Evolutionary conservation across 2,797 vertebrate genomes (phyloP), one percentile per base, ranked within the genome.

Genomic region (Chelon auratus): DNA sequence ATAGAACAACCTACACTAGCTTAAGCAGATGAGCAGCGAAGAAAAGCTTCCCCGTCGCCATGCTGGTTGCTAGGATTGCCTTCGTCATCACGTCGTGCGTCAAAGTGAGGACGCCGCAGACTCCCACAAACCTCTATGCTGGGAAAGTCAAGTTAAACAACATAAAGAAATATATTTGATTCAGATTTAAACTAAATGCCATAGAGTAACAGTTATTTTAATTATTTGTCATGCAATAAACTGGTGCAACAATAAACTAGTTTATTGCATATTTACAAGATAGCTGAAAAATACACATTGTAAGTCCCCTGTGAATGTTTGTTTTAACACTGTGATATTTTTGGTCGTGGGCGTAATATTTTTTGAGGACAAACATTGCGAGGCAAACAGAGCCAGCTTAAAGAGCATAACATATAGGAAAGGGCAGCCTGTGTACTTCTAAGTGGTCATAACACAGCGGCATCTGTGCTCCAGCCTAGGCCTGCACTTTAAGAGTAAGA

Each of bases 51-150:
- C 6, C 78, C 73, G 93, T 92, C 93, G 92, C 93, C 94, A 94
- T 93, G 90, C 89, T 85, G 92, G 94, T 94, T 95, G 94, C 93
- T 95, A 94, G 68, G 94, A 68, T 24, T 64, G 78, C 10, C 9
- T 54, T 17, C 91, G 90, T 90, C 87, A 90, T 86, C 64, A 81
- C 89, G 90, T 26, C 45, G 5, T 60, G 66, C 86, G 75, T 84
- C 30, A 33, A 26, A 54, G 14, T 14, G 43, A 30, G 26, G 20
- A 22, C 57, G 30, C 47, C 43, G 17, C 4, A 47, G 15, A 47
- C 45, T 9, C 45, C 9, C 45, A 43, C 39, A 40, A 13, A 42
- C 42, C 42, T 5, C 42, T 45, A 7, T 5, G 1, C 5, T 8
- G 43, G 43, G 43, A 17, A 47, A 17, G 2, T 47, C 5, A 47